phyloP scores from a whole-genome alignment of 2,797 vertebrate genomes.

The Vireo griseus region DNA sequence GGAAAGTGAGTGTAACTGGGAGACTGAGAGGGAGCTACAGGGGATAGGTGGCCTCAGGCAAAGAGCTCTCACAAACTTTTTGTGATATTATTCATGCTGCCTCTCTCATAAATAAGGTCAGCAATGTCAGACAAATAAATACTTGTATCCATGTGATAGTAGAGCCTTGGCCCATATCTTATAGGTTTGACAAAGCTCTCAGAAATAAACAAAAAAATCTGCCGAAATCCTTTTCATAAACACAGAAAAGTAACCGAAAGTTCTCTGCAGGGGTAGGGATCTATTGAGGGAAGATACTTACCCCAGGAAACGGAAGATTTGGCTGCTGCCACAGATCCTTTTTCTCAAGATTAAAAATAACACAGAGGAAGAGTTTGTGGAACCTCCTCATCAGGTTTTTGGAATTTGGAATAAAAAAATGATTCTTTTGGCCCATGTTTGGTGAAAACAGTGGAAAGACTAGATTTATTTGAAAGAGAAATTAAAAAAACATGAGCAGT shows the following conservation, averaged over 20 bases:
- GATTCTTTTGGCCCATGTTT: constrained; percentile 39
- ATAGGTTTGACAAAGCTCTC: background rate
- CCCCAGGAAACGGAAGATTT: background rate
- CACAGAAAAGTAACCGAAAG: background rate
- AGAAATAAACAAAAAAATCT: background rate
- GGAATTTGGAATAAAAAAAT: constrained; percentile 46
- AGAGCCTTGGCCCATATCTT: accelerated
- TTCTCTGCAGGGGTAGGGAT: background rate
- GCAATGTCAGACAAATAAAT: background rate
- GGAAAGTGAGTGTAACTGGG: background rate
- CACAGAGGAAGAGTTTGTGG: constrained; percentile 3
- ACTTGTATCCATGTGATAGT: background rate
- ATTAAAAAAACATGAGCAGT: constrained; percentile 49
- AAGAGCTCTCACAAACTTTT: background rate
- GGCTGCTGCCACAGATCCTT: background rate
- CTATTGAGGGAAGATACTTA: background rate
- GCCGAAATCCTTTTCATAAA: background rate
- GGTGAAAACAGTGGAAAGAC: constrained; percentile 51
- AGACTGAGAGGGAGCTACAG: background rate
- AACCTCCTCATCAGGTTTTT: constrained; percentile 43
- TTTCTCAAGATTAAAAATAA: constrained; percentile 52
- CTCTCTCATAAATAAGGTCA: background rate
- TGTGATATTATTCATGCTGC: background rate
- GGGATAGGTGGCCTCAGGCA: background rate
- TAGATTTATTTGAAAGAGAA: constrained; percentile 59